Percentiles rank a stretch among this genome's conserved stretches.
Evolutionary conservation across 2,888 invertebrate species (phyloP).

Genomic region (Aphelenchoides bicaudatus): DNA sequence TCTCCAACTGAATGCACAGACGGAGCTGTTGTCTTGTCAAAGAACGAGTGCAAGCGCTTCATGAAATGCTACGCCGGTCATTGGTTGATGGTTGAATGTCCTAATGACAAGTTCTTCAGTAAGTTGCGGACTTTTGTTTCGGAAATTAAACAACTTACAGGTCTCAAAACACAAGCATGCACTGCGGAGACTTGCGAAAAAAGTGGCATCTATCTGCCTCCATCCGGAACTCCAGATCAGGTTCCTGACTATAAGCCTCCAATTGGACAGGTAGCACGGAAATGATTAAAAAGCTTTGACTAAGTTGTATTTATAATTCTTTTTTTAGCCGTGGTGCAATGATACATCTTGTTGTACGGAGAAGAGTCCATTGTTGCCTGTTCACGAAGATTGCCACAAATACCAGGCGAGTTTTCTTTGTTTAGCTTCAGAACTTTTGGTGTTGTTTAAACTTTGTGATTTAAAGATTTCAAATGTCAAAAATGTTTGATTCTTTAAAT

Average conservation of each 20-base stretch:
- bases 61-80: constrained; percentile 11
- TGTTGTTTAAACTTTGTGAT: too few relatives aligned
- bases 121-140: too few relatives aligned
- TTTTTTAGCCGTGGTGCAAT: neutral
- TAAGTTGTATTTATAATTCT: neutral
- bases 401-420: too few relatives aligned
- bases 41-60: constrained; percentile 2
- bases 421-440: too few relatives aligned
- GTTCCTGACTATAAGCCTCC: constrained; percentile 3
- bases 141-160: too few relatives aligned
- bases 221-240: neutral
- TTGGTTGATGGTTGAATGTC: constrained; percentile 4
- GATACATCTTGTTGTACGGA: neutral
- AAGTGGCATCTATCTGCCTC: neutral
- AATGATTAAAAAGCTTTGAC: neutral
- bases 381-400: constrained; percentile 2
- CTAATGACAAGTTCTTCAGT: constrained; percentile 12
- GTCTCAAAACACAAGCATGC: constrained; percentile 6
- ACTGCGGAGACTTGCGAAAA: constrained; percentile 2
- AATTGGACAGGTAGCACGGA: neutral
- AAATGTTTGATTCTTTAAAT: too few relatives aligned
- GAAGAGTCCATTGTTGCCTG: neutral
- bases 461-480: too few relatives aligned
- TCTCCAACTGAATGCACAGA: constrained; percentile 12
- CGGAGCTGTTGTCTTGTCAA: neutral